Evolutionary conservation across 1,140 invertebrate genomes (phyloP), one percentile per base, ranked within the genome.

Genomic region (Drosophila tani): DNA sequence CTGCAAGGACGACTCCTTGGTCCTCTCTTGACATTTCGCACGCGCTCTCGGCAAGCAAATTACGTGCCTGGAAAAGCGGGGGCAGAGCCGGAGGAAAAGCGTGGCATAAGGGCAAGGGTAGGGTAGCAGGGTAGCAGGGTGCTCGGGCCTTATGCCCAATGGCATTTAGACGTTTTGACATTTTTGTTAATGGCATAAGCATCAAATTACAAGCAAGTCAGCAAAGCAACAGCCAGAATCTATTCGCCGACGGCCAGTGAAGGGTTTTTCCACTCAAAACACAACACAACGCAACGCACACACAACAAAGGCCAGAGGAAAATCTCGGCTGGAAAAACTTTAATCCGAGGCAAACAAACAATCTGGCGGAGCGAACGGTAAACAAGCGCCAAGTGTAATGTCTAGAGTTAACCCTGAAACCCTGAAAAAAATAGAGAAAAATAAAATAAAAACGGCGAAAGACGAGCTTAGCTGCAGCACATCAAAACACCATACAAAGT

Each of bases 111-210:
- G 50, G 62, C 66, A 53, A 65, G 57, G 55, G 55, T 35, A 32
- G 29, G 32, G 11, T 35, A 29, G 27, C 27, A 27, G 27, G 27
- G 27, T 27, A 21, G 21, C 21, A 32, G 29, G 32, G 9, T 35
- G 32, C 32, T 11, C 32, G 29, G 29, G 9, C 32, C 50, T 63
- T 68, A 74, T 87, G 85, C 85, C 85, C 85, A 82, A 76, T 74
- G 82, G 85, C 85, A 90, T 90, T 80, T 75, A 80, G 78, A 80
- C 78, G 71, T 80, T 90, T 90, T 90, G 85, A 90, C 86, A 90
- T 90, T 90, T 88, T 90, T 91, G 82, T 90, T 90, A 90, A 90
- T 90, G 85, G 85, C 78, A 81, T 81, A 85, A 90, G 86, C 79
- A 90, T 90, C 85, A 90, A 90, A 90, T 90, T 90, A 90, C 77